Evolutionary conservation across 2,797 vertebrate species (phyloP).

Genomic region (Lacerta bilineata): DNA sequence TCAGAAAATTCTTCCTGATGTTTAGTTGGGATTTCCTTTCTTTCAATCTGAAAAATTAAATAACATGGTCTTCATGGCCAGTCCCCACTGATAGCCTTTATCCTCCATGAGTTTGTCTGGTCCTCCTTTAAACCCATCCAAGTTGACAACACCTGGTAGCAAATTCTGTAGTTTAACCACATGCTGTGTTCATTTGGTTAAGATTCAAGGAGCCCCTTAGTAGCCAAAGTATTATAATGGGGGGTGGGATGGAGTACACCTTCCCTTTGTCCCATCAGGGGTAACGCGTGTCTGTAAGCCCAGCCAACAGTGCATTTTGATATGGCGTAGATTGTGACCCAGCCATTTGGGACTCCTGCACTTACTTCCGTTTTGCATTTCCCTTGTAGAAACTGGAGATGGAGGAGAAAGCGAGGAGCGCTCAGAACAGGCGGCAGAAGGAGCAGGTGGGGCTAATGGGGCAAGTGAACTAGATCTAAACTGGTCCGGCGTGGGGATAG

Average conservation of each 20-base stretch:
- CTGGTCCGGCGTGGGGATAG: background rate
- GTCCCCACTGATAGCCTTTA: too few relatives aligned
- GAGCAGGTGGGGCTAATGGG: background rate
- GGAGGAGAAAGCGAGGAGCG: slow-evolving; percentile 2
- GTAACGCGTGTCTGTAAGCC: background rate
- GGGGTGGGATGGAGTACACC: background rate
- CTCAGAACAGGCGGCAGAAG: background rate
- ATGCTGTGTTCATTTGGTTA: background rate
- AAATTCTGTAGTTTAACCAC: too few relatives aligned
- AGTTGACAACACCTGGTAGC: accelerated
- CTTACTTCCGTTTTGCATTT: background rate
- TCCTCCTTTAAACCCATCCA: too few relatives aligned
- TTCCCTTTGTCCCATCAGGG: background rate
- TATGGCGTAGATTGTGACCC: background rate
- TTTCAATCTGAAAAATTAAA: too few relatives aligned
- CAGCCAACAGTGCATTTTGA: background rate
- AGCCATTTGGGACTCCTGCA: background rate
- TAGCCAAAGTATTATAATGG: background rate
- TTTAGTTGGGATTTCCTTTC: too few relatives aligned
- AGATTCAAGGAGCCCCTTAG: background rate
- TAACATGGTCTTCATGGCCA: too few relatives aligned
- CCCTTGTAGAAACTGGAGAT: slow-evolving; percentile 25
- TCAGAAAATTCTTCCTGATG: too few relatives aligned
- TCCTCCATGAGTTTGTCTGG: too few relatives aligned
- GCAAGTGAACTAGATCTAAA: background rate